Evolutionary conservation across 92 coral and sea anemone genomes (phyloP).

Genomic region (Palythoa grandiflora): DNA sequence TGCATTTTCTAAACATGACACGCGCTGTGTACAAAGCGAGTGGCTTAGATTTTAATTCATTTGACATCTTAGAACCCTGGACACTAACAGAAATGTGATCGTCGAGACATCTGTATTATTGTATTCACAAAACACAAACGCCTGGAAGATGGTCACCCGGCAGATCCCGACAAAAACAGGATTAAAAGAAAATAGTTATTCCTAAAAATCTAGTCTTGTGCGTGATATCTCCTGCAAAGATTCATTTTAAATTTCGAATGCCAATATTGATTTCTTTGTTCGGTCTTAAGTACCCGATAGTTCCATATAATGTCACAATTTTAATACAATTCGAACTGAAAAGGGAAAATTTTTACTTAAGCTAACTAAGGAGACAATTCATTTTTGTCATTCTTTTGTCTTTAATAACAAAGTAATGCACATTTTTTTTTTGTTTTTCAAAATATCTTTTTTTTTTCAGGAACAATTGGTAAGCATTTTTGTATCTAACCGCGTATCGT

Average conservation of each 20-base stretch:
- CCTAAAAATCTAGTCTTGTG: no score
- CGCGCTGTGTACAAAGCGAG: not conserved
- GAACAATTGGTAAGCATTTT: no score
- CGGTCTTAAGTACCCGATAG: not conserved
- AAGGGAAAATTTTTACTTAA: not conserved
- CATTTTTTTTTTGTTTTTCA: not conserved
- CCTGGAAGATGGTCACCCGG: no score
- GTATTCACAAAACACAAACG: not conserved
- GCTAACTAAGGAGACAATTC: not conserved
- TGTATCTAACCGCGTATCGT: no score
- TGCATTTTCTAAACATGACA: not conserved
- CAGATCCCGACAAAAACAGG: not conserved
- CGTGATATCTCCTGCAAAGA: not conserved
- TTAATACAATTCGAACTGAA: not conserved
- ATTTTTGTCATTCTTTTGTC: not conserved
- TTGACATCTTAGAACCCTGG: not conserved
- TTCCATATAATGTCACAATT: not conserved
- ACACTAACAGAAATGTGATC: not conserved
- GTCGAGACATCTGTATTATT: not conserved
- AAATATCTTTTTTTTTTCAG: not conserved
- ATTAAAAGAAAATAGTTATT: no score
- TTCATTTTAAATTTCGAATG: not conserved
- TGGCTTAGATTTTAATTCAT: not conserved
- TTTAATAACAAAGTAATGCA: not conserved
- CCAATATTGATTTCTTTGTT: not conserved